A percentile compares a stretch with the other conserved stretches of the same genome.
phyloP scores from a whole-genome alignment of 2,797 vertebrate genomes.

The Enteromius argenteus region DNA sequence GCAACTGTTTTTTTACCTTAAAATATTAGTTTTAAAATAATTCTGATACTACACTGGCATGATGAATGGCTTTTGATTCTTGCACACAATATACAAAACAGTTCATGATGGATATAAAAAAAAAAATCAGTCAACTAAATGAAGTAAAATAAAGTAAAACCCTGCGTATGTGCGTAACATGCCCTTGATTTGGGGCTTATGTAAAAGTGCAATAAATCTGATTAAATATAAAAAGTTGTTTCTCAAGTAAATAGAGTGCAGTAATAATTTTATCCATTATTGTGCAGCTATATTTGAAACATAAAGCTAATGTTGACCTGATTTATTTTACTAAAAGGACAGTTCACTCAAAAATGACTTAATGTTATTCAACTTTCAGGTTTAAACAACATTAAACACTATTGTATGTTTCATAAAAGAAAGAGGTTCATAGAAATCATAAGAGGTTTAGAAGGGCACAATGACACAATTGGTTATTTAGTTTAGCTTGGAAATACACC shows the following conservation, averaged over 20 bases:
- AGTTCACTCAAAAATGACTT: neutral
- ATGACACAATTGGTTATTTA: neutral
- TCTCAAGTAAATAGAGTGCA: neutral
- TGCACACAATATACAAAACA: neutral
- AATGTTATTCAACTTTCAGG: neutral
- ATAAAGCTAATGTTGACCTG: neutral
- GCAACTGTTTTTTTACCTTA: neutral
- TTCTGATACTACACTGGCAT: neutral
- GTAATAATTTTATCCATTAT: neutral
- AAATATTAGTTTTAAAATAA: neutral
- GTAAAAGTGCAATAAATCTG: neutral
- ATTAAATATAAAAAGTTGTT: neutral
- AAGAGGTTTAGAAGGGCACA: neutral
- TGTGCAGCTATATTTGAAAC: neutral
- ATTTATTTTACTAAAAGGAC: neutral
- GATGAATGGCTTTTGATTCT: neutral
- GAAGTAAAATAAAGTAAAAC: neutral
- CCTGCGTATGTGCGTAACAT: neutral
- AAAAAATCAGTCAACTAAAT: neutral
- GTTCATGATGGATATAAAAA: neutral
- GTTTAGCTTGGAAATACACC: neutral
- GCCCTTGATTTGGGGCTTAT: neutral
- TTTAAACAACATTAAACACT: neutral
- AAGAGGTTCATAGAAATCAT: neutral
- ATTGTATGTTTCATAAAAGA: neutral